Base-by-base conservation (phyloP, 92 coral and sea anemone genomes). In the Palythoa grandiflora region DNA sequence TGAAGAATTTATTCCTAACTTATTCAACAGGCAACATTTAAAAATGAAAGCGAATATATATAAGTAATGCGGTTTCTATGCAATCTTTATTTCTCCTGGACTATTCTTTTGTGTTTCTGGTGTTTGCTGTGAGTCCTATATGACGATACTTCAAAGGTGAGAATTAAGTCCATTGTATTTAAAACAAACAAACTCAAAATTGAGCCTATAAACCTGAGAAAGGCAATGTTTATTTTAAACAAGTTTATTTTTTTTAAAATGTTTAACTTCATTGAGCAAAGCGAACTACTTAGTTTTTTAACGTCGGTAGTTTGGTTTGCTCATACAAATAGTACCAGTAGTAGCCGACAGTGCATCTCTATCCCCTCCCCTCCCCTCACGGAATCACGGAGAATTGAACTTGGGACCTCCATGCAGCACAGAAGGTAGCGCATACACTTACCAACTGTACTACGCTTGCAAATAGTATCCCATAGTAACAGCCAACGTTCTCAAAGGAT, bases 1-100 rank as follows among this genome's bases (percentile, higher is more conserved):
- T 16, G 9, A 61, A 19, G 52, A 39, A 15, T 54, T 20, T 21
- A 60, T 80, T 20, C 74, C 19, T n/a, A 11, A 35, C 20, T 10
- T 9, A 12, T 74, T 80, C 75, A 81, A 65, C 48, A 21, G 37
- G 9, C 44, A 1, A 7, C 21, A 39, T 65, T n/a, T 47, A 35
- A 10, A 20, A 81, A 68, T 17, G 39, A 47, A 68, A 21, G 75
- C 75, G 52, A 81, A 81, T 81, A 61, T 63, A 28, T 21, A 40
- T 66, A 20, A 19, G 21, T 11, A 81, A 47, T 20, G 21, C 75
- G 60, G 86, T 81, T 81, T 40, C 86, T 71, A 81, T 66, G 86
- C 19, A 21, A 35, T 66, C 74, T 47, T 11, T 21, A 21, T 48
- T 81, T 66, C 75, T 44, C 59, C 36, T 5, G 20, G 47, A 48